Base-by-base conservation (phyloP, 2,113 vertebrate species). In the Proteles cristata region DNA sequence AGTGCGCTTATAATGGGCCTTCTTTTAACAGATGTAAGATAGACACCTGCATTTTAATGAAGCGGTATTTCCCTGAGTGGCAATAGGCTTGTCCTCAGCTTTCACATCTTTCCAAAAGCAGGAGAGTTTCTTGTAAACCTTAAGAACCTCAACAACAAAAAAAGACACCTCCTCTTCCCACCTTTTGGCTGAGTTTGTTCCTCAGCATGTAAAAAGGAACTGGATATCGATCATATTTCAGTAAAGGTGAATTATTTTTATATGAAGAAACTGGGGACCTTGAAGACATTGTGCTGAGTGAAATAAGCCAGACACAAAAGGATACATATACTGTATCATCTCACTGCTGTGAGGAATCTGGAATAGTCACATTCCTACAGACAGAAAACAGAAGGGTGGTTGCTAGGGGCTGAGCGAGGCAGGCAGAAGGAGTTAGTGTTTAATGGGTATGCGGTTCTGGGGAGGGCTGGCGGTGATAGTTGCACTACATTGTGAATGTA, bases 111-210 rank as follows among this genome's bases (percentile, higher is more conserved):
- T 21, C 66, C 55, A 84, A 43, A 33, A 61, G 12, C 35, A 84
- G 35, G 19, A 96, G 35, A 69, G 45, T 43, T 58, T 88, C 81
- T 76, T 91, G 90, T 84, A 93, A 93, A 96, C 31, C 63, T 84
- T 65, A 58, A 69, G 6, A 90, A 28, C 43, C 28, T 76, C 50
- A 77, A 77, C 2, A 50, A 50, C 11, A 50, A 50, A 87, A n/a
- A 83, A 82, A 85, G 48, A 39, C 4, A 66, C 15, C 45, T 15
- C 15, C 15, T 12, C 9, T 71, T 33, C 65, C 88, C 4, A 80
- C n/a, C 31, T 53, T n/a, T 63, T 86, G 39, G 25, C 31, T 66
- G 31, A 69, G 82, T 88, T 84, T 76, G 48, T 69, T 89, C n/a
- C 71, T 89, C 7, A 23, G 39, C 84, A 92, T 80, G 80, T 92